Conservation (phyloP, 1,140 invertebrate species). For the Coptotermes formosanus region DNA sequence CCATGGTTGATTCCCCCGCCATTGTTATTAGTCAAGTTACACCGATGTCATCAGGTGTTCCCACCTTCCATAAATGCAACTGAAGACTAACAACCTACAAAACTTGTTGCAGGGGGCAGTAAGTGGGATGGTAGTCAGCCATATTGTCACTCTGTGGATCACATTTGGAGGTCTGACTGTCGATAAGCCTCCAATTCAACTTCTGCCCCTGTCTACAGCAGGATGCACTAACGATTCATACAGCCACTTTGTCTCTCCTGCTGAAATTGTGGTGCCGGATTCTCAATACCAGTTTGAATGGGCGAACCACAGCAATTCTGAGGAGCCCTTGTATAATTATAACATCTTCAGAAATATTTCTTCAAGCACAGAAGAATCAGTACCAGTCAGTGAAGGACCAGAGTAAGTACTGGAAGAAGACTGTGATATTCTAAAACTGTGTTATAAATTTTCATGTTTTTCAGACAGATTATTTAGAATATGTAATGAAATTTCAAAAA, state of each 20-base stretch:
- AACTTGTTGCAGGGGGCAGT: conserved; percentile 56
- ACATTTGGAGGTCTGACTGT: conserved; percentile 60
- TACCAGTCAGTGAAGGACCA: neutral
- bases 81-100: no score
- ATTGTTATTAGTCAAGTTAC: no score
- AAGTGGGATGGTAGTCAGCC: conserved; percentile 64
- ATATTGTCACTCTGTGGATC: conserved; percentile 63
- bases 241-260: conserved; percentile 42
- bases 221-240: conserved; percentile 66
- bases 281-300: conserved; percentile 31
- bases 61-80: no score
- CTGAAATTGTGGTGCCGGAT: conserved; percentile 30
- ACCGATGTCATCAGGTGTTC: no score
- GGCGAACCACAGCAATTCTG: conserved; percentile 19
- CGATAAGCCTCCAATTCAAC: conserved; percentile 46
- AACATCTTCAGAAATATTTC: conserved; percentile 8
- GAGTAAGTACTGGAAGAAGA: neutral
- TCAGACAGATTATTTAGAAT: no score
- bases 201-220: conserved; percentile 57
- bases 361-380: neutral
- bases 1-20: no score
- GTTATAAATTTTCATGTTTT: neutral
- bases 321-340: conserved; percentile 27
- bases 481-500: no score
- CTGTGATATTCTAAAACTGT: neutral